Base-by-base conservation (phyloP, 1,140 invertebrate species). In the Diorhabda sublineata region DNA sequence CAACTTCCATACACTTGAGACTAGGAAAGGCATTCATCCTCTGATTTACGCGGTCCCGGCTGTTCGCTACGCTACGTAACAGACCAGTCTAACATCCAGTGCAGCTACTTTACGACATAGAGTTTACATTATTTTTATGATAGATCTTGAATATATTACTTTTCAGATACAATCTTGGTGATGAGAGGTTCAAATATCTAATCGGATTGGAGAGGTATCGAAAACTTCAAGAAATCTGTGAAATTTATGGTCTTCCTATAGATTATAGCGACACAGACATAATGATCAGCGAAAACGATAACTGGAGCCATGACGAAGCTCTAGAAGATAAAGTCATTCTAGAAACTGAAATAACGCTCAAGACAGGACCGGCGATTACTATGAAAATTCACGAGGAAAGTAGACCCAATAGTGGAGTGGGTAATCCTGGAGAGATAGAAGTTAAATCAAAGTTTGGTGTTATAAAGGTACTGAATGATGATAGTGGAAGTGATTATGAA, bases 301-400 rank as follows among this genome's bases (percentile, higher is more conserved):
- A 68, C 11, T 68, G 68, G 69, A 61, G 67, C 41, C 4, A 0
- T 4, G 47, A 52, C 2, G 47, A 52, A 4, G 8, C 66, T 59
- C 41, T 73, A 5, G 79, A 79, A 71, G 85, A 83, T 4, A 88
- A 89, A 80, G 85, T 92, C 0, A 89, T 93, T 56, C 83, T 93
- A 66, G 91, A 92, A 82, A 92, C 91, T 0, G 91, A 92, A 83
- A 91, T 92, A 11, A 89, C 91, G 75, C 88, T 93, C 64, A 86
- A 90, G 72, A 86, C 90, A 7, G 89, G 91, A 64, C 90, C 89
- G 0, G 89, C 89, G 0, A 89, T 92, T 6, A 92, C 90, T 0
- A 92, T 92, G 90, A 90, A 91, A 2, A 90, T 92, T 67, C 79
- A 92, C 0, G 91, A 92, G 77, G 89, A 91, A 75, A 87, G 63